Evolutionary conservation across 1,140 invertebrate genomes (phyloP).

Genomic region (Aphelinus certus): DNA sequence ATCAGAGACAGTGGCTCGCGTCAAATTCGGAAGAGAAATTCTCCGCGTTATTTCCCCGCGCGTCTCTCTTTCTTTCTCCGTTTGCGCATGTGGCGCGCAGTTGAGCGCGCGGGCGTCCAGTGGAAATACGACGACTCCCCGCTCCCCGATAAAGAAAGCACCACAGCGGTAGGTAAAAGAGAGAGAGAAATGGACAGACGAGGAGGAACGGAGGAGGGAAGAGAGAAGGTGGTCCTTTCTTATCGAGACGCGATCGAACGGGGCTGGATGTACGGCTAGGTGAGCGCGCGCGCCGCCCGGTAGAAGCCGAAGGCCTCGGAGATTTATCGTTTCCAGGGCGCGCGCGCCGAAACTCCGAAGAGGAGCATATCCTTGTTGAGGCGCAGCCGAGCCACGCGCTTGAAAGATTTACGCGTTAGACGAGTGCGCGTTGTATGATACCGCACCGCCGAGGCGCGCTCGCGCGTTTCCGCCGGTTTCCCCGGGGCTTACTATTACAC

Average conservation of each 20-base stretch:
- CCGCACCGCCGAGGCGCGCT: conserved; percentile 13
- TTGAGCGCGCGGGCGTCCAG: neutral
- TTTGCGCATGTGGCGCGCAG: no score
- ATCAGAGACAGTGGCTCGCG: conserved; percentile 2
- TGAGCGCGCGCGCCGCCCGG: neutral
- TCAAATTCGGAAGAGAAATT: conserved; percentile 8
- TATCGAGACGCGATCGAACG: conserved; percentile 17
- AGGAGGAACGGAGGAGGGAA: conserved; percentile 18
- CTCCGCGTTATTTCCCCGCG: neutral
- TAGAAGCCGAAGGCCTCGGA: conserved; percentile 13
- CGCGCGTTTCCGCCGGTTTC: neutral
- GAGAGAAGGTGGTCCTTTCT: conserved; percentile 7
- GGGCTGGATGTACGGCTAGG: conserved; percentile 7
- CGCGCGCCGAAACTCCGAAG: conserved; percentile 24
- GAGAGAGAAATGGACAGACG: conserved; percentile 14
- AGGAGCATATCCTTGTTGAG: neutral
- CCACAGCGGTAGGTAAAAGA: conserved; percentile 8
- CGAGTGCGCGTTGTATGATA: conserved; percentile 20
- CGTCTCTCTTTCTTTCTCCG: no score
- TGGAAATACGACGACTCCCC: neutral
- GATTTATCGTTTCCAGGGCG: conserved; percentile 40
- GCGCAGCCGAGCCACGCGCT: neutral
- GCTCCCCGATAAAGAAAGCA: conserved; percentile 2
- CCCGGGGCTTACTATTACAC: neutral
- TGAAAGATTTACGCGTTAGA: conserved; percentile 30